These are phyloP conservation scores for Equus quagga DNA, from an alignment of 2,113 vertebrate genomes.

Conservation along the genomic window DNA sequence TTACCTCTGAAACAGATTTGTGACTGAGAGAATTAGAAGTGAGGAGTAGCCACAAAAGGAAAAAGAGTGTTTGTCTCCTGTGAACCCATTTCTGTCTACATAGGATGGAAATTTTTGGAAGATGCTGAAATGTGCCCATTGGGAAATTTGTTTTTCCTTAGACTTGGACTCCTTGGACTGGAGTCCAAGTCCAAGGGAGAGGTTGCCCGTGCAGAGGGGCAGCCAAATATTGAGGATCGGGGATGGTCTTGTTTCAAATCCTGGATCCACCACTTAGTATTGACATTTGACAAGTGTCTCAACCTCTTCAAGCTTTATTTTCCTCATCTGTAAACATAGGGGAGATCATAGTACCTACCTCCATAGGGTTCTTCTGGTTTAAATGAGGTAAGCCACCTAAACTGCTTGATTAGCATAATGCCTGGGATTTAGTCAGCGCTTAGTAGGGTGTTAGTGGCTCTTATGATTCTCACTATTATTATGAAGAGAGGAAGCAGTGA, in stretches of 20 bases:
- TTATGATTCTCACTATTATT: background rate
- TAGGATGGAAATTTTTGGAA: background rate
- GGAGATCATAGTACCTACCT: background rate
- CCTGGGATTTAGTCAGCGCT: background rate
- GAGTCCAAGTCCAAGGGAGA: background rate
- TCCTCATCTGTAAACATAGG: background rate
- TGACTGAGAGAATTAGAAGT: background rate
- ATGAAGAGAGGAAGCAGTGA: background rate
- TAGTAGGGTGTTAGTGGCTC: background rate
- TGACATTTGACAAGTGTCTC: background rate
- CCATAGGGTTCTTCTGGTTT: background rate
- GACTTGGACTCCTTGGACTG: too few species aligned
- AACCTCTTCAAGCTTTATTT: background rate
- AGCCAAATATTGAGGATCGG: background rate
- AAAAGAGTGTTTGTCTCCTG: background rate
- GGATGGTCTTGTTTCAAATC: background rate
- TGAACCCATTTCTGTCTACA: background rate
- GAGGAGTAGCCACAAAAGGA: background rate
- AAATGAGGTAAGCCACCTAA: background rate
- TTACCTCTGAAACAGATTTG: background rate
- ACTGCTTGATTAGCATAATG: background rate
- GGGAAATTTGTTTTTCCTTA: background rate
- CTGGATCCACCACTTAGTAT: background rate
- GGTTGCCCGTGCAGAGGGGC: background rate
- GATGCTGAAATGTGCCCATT: background rate